Evolutionary conservation across 1,140 invertebrate genomes (phyloP).

Genomic region (Tyrophagus putrescentiae): DNA sequence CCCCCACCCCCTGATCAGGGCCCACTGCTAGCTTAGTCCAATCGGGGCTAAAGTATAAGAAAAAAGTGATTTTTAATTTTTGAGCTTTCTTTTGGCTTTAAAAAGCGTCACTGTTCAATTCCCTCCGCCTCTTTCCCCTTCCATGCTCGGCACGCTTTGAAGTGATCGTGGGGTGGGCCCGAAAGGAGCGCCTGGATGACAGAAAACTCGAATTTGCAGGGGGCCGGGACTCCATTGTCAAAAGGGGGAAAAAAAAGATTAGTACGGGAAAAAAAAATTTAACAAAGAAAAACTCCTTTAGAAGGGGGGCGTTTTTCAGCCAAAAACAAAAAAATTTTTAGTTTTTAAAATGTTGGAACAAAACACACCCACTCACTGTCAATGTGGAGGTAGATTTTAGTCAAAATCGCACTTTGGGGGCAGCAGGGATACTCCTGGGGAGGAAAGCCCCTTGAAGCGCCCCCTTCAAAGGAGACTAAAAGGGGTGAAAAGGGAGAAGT

Average conservation of each 20-base stretch:
- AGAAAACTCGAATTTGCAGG: conserved; percentile 88
- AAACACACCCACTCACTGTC: conserved; percentile 61
- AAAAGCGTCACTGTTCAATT: conserved; percentile 48
- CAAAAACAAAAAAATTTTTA: neutral
- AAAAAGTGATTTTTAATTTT: neutral
- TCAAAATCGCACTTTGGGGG: conserved; percentile 63
- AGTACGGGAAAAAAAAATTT: too few relatives aligned
- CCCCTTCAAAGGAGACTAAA: conserved; percentile 58
- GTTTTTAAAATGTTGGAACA: conserved; percentile 61
- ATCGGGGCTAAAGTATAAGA: conserved; percentile 51
- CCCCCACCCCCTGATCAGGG: conserved; percentile 28
- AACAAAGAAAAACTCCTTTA: too few relatives aligned
- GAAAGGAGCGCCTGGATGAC: conserved; percentile 90
- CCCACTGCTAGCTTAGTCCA: conserved; percentile 89
- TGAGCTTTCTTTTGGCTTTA: neutral
- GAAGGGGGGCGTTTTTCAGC: conserved; percentile 40
- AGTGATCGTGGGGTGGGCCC: conserved; percentile 93
- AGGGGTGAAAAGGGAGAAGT: conserved; percentile 28
- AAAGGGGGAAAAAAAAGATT: too few relatives aligned
- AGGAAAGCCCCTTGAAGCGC: conserved; percentile 58
- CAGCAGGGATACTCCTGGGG: conserved; percentile 68
- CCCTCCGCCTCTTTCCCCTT: conserved; percentile 90
- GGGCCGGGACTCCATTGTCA: conserved; percentile 97
- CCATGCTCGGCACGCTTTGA: conserved; percentile 93
- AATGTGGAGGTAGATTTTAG: conserved; percentile 68